Percentiles rank a stretch among this genome's conserved stretches.
Conservation (phyloP, 2,888 invertebrate species). For the Cataglyphis albicans region DNA sequence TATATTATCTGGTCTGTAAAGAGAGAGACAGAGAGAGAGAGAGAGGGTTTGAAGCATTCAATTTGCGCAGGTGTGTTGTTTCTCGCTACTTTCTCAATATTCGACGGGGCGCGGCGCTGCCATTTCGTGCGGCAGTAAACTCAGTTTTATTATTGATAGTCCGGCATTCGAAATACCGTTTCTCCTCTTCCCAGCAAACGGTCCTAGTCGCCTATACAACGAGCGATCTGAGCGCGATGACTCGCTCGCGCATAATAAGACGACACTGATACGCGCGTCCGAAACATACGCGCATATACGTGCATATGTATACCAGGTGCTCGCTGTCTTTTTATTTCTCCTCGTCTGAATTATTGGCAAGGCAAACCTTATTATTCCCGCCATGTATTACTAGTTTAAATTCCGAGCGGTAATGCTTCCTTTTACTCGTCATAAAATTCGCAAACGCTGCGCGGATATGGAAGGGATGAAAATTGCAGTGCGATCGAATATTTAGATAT, state of each 20-base stretch:
- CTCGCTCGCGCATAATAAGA: constrained; percentile 8
- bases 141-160: constrained; percentile 78
- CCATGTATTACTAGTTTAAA: background rate
- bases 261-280: background rate
- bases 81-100: constrained; percentile 73
- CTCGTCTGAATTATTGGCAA: constrained; percentile 19
- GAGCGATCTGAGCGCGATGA: constrained; percentile 41
- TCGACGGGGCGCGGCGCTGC: constrained; percentile 61
- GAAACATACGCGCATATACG: background rate
- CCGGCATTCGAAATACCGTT: constrained; percentile 54
- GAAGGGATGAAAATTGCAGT: background rate
- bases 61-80: constrained; percentile 76
- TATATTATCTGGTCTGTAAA: constrained; percentile 54
- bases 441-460: background rate
- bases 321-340: background rate
- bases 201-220: constrained; percentile 28
- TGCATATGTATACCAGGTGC: background rate
- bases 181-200: constrained; percentile 38
- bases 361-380: background rate
- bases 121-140: constrained; percentile 70
- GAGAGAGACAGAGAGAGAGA: background rate
- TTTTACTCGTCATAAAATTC: background rate
- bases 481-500: background rate
- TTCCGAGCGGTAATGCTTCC: background rate
- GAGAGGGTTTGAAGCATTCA: constrained; percentile 69